Base-by-base conservation (phyloP, 2,888 invertebrate species). In the Tetragonula carbonaria region DNA sequence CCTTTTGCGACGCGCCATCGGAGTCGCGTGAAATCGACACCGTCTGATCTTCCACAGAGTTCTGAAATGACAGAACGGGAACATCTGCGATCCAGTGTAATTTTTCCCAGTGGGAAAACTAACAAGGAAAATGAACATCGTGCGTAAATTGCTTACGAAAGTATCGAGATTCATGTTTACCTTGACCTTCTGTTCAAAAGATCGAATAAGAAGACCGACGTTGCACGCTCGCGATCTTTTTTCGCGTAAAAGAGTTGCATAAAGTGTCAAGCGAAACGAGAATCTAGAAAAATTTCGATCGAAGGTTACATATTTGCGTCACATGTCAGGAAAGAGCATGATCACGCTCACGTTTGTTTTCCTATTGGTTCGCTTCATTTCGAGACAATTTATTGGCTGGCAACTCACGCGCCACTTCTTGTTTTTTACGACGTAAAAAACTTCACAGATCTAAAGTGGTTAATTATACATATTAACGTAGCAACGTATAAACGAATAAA, bases 131-230 rank as follows among this genome's bases (percentile, higher is more conserved):
- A 38, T 5, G 2, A 11, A 21, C 0, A 4, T 33, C 18, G 33
- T 28, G 33, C 33, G 28, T 18, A 2, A 28, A 63, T 33, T 63
- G 23, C 6, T 51, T 33, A 2, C n/a, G 0, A 6, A 38, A 45
- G 38, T 62, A 66, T 84, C 70, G 28, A 13, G 11, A 53, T 77
- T 80, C 28, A 3, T 28, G 75, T 75, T 86, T 74, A 78, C 86
- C 81, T 85, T 78, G 78, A 50, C 66, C 53, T 66, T 3, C 65
- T 38, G 18, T 8, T 51, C 2, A 73, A n/a, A 59, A 85, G 68
- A 14, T 78, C 74, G 63, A 57, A 28, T 28, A 28, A 23, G 57
- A 77, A 33, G 50, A 67, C 18, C 51, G 66, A 85, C 78, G 80
- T 80, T 78, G 80, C 50, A 14, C 23, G 33, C 68, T 78, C 28